Evolutionary conservation across 1,140 invertebrate genomes (phyloP).

Genomic region (Penaeus vannamei): DNA sequence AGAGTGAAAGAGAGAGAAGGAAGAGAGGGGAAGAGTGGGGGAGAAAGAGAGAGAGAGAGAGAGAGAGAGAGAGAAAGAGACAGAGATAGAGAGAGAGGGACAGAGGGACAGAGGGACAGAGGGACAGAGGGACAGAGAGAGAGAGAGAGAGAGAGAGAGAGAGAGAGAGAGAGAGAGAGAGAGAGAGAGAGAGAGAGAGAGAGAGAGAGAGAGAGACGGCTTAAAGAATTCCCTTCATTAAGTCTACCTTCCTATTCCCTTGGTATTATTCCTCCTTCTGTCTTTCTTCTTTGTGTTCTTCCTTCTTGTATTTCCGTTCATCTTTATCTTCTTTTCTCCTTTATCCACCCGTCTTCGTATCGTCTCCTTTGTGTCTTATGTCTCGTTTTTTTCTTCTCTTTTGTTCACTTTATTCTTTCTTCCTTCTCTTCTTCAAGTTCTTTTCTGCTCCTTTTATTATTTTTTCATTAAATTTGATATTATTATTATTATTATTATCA

Average conservation of each 20-base stretch:
- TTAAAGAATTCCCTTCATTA: too few relatives aligned
- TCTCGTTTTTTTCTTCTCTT: neutral
- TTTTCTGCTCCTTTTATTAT: neutral
- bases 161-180: neutral
- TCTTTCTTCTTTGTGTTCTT: too few relatives aligned
- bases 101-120: neutral
- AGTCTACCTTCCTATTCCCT: too few relatives aligned
- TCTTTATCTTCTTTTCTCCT: too few relatives aligned
- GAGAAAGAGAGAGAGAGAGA: neutral
- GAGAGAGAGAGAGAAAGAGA: neutral
- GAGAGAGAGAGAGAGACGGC: neutral
- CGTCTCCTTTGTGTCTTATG: neutral
- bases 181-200: neutral
- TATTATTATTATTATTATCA: slow-evolving; percentile 16
- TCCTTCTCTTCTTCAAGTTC: neutral
- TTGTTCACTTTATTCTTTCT: neutral
- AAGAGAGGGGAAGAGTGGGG: too few relatives aligned
- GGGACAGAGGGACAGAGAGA: neutral
- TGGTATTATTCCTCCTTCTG: too few relatives aligned
- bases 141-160: neutral
- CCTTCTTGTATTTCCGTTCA: too few relatives aligned
- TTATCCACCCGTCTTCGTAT: neutral
- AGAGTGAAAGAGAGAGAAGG: neutral
- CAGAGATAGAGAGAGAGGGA: neutral
- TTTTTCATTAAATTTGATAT: neutral